These are phyloP conservation scores for Andricus grossulariae DNA, from an alignment of 1,140 invertebrate genomes.

Conservation along the genomic window DNA sequence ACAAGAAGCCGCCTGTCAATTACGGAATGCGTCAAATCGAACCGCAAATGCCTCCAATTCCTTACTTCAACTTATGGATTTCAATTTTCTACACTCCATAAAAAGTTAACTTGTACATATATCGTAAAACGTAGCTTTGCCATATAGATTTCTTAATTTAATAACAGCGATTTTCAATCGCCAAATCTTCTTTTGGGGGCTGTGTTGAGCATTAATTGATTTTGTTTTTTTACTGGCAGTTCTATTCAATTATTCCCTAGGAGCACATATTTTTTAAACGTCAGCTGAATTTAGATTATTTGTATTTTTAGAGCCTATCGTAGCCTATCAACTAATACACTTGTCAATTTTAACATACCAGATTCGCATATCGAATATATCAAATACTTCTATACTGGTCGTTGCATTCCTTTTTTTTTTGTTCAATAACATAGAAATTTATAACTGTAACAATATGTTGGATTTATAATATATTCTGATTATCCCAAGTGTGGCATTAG, in stretches of 20 bases:
- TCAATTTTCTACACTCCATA: conserved; percentile 67
- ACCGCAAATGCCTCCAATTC: conserved; percentile 60
- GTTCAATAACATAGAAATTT: conserved; percentile 40
- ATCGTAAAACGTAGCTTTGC: conserved; percentile 37
- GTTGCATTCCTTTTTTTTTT: conserved; percentile 55
- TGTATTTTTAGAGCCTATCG: neutral
- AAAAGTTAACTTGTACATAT: conserved; percentile 59
- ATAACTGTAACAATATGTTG: conserved; percentile 4
- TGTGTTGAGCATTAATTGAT: conserved; percentile 68
- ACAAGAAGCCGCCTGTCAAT: conserved; percentile 70
- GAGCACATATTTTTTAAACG: conserved; percentile 41
- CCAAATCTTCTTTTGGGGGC: conserved; percentile 49
- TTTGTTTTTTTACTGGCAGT: conserved; percentile 67
- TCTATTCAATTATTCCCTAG: conserved; percentile 66
- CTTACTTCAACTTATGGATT: conserved; percentile 64
- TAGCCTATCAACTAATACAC: conserved; percentile 7
- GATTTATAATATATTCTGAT: neutral
- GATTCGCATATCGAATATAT: conserved; percentile 41
- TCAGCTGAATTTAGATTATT: conserved; percentile 37
- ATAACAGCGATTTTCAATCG: conserved; percentile 44
- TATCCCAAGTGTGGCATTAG: conserved; percentile 13
- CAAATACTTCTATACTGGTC: conserved; percentile 58
- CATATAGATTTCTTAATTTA: conserved; percentile 46
- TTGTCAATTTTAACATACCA: conserved; percentile 15
- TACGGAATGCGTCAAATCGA: conserved; percentile 61